Percentiles rank a stretch among this genome's conserved stretches.
Conservation (phyloP, 2,113 vertebrate genomes). For the Onychostruthus taczanowskii region DNA sequence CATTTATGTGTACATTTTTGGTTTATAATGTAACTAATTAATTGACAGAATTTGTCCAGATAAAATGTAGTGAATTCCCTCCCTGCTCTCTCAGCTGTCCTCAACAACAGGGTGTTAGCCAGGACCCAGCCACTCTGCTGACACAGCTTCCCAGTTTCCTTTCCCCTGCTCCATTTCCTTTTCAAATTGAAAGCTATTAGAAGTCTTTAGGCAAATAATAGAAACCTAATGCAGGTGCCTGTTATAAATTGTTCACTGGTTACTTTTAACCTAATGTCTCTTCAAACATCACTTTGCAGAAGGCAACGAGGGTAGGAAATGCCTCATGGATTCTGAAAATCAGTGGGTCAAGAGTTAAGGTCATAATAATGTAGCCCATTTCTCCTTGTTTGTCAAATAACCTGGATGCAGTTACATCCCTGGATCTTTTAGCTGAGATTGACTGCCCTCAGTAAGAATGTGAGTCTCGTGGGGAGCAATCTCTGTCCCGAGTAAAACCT, state of each 20-base stretch:
- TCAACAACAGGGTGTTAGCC: neutral
- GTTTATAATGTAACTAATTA: neutral
- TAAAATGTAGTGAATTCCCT: neutral
- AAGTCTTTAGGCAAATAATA: constrained; percentile 64
- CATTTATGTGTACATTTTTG: neutral
- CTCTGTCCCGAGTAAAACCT: neutral
- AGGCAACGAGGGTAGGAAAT: neutral
- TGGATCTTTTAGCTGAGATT: neutral
- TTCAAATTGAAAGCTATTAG: constrained; percentile 67
- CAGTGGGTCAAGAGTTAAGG: constrained; percentile 26
- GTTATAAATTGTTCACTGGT: constrained; percentile 40
- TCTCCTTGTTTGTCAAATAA: constrained; percentile 36
- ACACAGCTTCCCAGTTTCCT: constrained; percentile 36
- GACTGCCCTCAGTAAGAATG: neutral
- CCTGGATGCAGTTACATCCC: neutral
- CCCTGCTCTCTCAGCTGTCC: neutral
- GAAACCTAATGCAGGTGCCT: constrained; percentile 42
- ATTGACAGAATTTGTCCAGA: neutral
- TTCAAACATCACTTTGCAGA: constrained; percentile 7
- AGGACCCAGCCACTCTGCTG: neutral
- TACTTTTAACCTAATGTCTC: constrained; percentile 43
- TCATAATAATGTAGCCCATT: neutral
- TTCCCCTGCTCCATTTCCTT: constrained; percentile 67
- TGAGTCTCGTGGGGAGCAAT: neutral
- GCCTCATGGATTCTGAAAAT: constrained; percentile 32